Conservation (phyloP, 1,140 invertebrate genomes). For the Drosophila pseudoananassae region DNA sequence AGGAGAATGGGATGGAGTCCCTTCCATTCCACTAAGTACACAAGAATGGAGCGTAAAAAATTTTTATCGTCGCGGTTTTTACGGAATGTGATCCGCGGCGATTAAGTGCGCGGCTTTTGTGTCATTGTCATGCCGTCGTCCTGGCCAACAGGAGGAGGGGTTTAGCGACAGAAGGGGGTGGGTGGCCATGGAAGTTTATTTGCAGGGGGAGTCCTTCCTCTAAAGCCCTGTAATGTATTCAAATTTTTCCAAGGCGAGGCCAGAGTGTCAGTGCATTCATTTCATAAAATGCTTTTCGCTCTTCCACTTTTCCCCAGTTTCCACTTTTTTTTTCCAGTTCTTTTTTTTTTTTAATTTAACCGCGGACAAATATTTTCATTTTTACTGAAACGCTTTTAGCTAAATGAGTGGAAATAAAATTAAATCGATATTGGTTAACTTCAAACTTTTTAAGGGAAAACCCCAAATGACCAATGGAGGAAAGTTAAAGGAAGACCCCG, state of each 20-base stretch:
- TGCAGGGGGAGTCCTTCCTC: conserved; percentile 45
- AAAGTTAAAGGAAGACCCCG: conserved; percentile 4
- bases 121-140: conserved; percentile 79
- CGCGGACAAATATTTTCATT: conserved; percentile 83
- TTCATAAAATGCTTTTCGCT: conserved; percentile 77
- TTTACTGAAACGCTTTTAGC: conserved; percentile 70
- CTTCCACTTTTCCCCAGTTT: conserved; percentile 31
- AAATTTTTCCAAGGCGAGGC: conserved; percentile 81
- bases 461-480: conserved; percentile 51
- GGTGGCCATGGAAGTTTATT: conserved; percentile 58
- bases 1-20: conserved; percentile 24
- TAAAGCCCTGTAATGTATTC: conserved; percentile 70
- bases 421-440: conserved; percentile 81
- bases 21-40: conserved; percentile 80
- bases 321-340: conserved; percentile 25
- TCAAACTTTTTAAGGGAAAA: conserved; percentile 58
- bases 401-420: conserved; percentile 83
- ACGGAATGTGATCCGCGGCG: conserved; percentile 83
- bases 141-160: conserved; percentile 40
- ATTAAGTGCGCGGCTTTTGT: conserved; percentile 83
- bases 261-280: conserved; percentile 77
- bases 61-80: conserved; percentile 83
- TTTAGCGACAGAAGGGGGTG: conserved; percentile 9
- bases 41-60: conserved; percentile 82
- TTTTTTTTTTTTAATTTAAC: conserved; percentile 76